phyloP scores from a whole-genome alignment of 2,888 invertebrate genomes.

The Hyalella azteca region DNA sequence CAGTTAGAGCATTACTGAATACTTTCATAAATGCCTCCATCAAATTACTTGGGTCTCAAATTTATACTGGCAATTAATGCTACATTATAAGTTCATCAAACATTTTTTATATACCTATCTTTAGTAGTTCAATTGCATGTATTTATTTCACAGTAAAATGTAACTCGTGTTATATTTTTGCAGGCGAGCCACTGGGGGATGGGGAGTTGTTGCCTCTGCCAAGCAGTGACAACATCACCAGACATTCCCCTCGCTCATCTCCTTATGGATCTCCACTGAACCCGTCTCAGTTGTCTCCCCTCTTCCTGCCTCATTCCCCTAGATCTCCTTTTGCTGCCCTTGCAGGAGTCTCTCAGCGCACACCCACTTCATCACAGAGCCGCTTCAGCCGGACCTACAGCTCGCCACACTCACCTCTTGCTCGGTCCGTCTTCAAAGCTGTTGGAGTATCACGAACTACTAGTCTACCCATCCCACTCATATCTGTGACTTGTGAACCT shows the following conservation, averaged over 20 bases:
- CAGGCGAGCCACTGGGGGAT: slow-evolving; percentile 4
- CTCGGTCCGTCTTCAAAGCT: not conserved
- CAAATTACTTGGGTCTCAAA: no score
- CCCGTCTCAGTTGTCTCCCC: slow-evolving; percentile 54
- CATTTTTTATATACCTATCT: no score
- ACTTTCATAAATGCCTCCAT: no score
- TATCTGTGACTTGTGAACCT: not conserved
- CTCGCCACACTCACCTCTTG: slow-evolving; percentile 4
- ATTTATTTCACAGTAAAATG: no score
- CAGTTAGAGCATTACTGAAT: no score
- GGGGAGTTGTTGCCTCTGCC: not conserved
- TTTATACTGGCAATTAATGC: no score
- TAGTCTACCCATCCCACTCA: not conserved
- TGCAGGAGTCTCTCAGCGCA: not conserved
- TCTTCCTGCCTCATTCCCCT: slow-evolving; percentile 53
- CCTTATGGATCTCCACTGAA: slow-evolving; percentile 55
- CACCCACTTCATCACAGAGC: slow-evolving; percentile 31
- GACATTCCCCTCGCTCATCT: slow-evolving; percentile 51
- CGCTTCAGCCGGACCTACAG: slow-evolving; percentile 15
- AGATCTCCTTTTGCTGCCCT: slow-evolving; percentile 46
- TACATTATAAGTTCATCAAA: no score
- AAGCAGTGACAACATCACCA: not conserved
- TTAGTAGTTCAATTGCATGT: no score
- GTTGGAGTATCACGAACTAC: not conserved
- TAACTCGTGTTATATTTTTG: no score